Base-by-base conservation (phyloP, 37 sponge, comb jelly and placozoan genomes). In the Hexactinellida sp. region DNA sequence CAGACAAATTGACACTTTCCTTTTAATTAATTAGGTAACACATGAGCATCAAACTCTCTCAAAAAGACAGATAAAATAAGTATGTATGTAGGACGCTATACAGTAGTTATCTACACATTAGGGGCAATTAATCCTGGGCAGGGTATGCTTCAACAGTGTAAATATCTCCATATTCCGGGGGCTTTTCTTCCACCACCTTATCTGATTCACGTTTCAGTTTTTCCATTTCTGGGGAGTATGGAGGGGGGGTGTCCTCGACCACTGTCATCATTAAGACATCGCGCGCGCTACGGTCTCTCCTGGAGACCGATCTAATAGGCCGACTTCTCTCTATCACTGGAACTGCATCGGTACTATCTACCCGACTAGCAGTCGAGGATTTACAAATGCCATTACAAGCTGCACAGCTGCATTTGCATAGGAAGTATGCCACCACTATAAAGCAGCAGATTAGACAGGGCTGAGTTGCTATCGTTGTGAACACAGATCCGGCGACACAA, bases 331-430 rank as follows among this genome's bases (percentile, higher is more conserved):
- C 76, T 3, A 10, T 25, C 19, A 63, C 30, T 21, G 52, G 52
- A n/a, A n/a, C n/a, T 9, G 52, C 9, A 47, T 47, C 52, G 16
- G 5, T n/a, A 63, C 19, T 7, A 3, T 28, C 34, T 63, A 5
- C 76, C 32, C 34, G 76, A 63, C 30, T 10, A 5, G 10, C 47
- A 23, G 21, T 63, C 1, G 76, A 63, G 76, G 76, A 63, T n/a
- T 63, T 63, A 63, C 76, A 63, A 7, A 28, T 23, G 34, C 76
- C 76, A 28, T 63, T 63, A 63, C 76, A 63, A 63, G 76, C 76
- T n/a, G 76, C 76, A n/a, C 76, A 63, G 76, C 76, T 63, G 34
- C 76, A 63, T n/a, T 63, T 63, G 13, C 76, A 63, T 23, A 63
- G 3, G 13, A 63, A 63, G 13, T 63, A 63, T 1, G 34, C 76